Conservation (phyloP, 2,113 vertebrate species). For the Cebus imitator region DNA sequence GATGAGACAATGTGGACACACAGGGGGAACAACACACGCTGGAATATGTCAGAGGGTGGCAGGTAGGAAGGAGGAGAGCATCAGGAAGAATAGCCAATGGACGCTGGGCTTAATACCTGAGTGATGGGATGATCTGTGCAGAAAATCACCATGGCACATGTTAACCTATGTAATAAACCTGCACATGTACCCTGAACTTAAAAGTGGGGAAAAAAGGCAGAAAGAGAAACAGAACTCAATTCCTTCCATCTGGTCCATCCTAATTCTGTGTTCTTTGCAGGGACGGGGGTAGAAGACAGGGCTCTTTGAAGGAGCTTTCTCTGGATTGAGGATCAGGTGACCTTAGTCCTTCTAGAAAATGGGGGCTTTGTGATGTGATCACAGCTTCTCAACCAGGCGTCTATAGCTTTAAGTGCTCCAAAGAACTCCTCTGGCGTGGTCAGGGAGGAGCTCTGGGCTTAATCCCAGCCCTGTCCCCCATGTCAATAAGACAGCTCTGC, state of each 20-base stretch:
- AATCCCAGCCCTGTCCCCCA: not conserved
- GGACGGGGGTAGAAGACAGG: rapidly evolving
- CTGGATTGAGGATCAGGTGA: not conserved
- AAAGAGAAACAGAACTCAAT: not conserved
- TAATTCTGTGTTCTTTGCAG: not conserved
- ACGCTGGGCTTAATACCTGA: no score
- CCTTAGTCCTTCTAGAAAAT: not conserved
- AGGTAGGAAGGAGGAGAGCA: no score
- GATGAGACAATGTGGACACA: no score
- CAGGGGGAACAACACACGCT: no score
- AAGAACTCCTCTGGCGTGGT: not conserved
- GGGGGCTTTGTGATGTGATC: not conserved
- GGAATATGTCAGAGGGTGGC: no score
- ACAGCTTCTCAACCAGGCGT: not conserved
- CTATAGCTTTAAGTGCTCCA: not conserved
- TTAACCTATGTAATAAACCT: no score
- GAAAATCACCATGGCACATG: no score
- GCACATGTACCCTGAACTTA: no score
- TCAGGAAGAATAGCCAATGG: no score
- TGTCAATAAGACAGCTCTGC: not conserved
- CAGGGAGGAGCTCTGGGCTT: not conserved
- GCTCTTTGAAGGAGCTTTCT: not conserved
- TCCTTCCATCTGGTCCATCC: not conserved
- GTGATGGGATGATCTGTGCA: no score
- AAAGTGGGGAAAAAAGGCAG: not conserved